Base-by-base conservation (phyloP, 2,888 invertebrate species). In the Acrobasis consociella region DNA sequence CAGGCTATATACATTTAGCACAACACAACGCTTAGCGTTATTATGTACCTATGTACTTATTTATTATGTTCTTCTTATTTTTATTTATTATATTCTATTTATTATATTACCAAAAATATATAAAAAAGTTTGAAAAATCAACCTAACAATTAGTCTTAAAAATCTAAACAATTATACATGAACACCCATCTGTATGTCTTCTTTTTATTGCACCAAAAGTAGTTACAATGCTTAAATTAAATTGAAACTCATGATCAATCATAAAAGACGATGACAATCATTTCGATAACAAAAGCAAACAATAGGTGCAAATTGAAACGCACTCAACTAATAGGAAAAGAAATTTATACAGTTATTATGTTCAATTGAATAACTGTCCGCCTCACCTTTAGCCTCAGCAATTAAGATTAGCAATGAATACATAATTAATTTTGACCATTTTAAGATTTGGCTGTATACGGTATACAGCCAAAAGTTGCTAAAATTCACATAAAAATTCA, bases 341-440 rank as follows among this genome's bases (percentile, higher is more conserved):
- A 13, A 38, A 52, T 60, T 17, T 53, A 42, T 46, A 53, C 53
- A 61, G 46, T 61, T 61, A 61, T 53, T 53, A 53, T 53, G 31
- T 22, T 52, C 52, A 51, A 38, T 60, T 52, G 60, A 52, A 52
- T 60, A 60, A 60, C 60, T 60, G 60, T 60, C 11, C 38, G 51
- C 13, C 60, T 51, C 22, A 60, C 60, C 60, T 51, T 52, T 60
- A 52, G 15, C 51, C 17, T 60, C 31, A 38, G n/a, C 31, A 50
- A 60, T 60, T 22, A 60, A 52, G 9, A 42, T 52, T 53, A 60
- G 52, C 52, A 46, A 39, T 61, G 37, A 50, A 60, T 60, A 49
- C 49, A 58, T 58, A 58, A 58, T 58, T 37, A 49, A 49, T 52
- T 46, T 13, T 42, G 5, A 42, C 10, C 31, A 31, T 31, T 31